These are phyloP conservation scores for Rana temporaria DNA, from an alignment of 2,113 vertebrate species.

Conservation along the genomic window DNA sequence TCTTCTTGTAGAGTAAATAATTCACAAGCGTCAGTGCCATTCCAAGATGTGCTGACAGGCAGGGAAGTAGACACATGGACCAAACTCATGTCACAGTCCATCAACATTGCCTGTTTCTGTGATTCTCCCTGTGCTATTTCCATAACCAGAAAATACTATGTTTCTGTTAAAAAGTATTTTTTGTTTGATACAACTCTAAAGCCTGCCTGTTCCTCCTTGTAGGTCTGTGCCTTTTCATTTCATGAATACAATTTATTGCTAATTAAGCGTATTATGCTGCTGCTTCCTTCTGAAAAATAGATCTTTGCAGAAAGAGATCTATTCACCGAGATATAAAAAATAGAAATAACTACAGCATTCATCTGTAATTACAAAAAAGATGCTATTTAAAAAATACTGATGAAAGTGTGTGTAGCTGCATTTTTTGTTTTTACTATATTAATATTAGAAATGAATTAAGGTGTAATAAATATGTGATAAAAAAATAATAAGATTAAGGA, in stretches of 20 bases:
- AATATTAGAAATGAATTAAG: no score
- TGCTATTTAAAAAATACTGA: constrained; percentile 31
- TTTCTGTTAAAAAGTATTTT: background rate
- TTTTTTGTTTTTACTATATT: no score
- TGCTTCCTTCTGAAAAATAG: constrained; percentile 44
- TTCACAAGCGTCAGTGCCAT: constrained; percentile 60
- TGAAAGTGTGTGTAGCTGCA: background rate
- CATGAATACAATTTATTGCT: constrained; percentile 49
- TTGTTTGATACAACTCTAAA: constrained; percentile 13
- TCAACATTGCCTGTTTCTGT: constrained; percentile 59
- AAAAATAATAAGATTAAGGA: no score
- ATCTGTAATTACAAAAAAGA: constrained; percentile 43
- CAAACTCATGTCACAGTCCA: constrained; percentile 63
- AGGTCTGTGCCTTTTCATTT: constrained; percentile 37
- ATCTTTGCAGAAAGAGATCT: constrained; percentile 28
- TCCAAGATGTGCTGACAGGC: constrained; percentile 63
- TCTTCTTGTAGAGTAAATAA: constrained; percentile 63
- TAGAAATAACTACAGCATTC: constrained; percentile 15
- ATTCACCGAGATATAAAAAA: constrained; percentile 29
- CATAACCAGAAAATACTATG: constrained; percentile 43
- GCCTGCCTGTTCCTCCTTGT: constrained; percentile 10
- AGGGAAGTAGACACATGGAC: constrained; percentile 58
- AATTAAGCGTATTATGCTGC: constrained; percentile 51
- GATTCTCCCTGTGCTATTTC: constrained; percentile 52
- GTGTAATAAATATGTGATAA: no score